phyloP scores from a whole-genome alignment of 2,888 invertebrate species.

The Mimas tiliae region DNA sequence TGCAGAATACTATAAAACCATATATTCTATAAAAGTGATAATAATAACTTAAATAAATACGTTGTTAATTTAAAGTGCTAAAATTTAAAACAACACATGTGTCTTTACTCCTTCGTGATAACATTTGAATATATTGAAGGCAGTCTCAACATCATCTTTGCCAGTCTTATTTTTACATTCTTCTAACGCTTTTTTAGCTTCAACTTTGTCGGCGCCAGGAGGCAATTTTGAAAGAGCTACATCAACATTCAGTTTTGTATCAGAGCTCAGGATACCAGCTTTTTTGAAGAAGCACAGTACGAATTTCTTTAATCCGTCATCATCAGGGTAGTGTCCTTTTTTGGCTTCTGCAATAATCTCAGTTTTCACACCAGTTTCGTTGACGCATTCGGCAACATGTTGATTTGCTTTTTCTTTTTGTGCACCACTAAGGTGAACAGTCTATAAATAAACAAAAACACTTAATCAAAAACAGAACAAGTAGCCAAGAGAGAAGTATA shows the following conservation, averaged over 20 bases:
- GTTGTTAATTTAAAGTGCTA: constrained; percentile 25
- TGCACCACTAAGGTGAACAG: constrained; percentile 53
- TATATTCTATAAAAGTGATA: background rate
- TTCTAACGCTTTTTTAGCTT: constrained; percentile 65
- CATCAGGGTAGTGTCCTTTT: constrained; percentile 69
- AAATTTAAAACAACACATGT: constrained; percentile 48
- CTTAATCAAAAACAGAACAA: background rate
- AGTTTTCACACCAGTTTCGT: constrained; percentile 62
- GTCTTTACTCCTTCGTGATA: constrained; percentile 67
- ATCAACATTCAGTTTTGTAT: constrained; percentile 73
- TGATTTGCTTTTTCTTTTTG: constrained; percentile 63
- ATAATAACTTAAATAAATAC: constrained; percentile 15
- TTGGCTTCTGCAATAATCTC: constrained; percentile 66
- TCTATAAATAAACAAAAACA: constrained; percentile 47
- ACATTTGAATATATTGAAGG: constrained; percentile 75
- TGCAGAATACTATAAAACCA: background rate
- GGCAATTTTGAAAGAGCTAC: constrained; percentile 69
- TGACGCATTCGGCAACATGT: constrained; percentile 60
- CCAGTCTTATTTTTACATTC: constrained; percentile 70
- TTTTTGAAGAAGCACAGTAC: constrained; percentile 77
- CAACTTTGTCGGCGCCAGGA: constrained; percentile 61
- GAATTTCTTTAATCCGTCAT: constrained; percentile 73
- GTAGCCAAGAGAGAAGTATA: too few relatives aligned
- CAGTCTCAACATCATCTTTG: constrained; percentile 66
- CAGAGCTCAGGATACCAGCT: constrained; percentile 58